These are phyloP conservation scores for Struthidea cinerea DNA, from an alignment of 2,113 vertebrate genomes.

Conservation along the genomic window DNA sequence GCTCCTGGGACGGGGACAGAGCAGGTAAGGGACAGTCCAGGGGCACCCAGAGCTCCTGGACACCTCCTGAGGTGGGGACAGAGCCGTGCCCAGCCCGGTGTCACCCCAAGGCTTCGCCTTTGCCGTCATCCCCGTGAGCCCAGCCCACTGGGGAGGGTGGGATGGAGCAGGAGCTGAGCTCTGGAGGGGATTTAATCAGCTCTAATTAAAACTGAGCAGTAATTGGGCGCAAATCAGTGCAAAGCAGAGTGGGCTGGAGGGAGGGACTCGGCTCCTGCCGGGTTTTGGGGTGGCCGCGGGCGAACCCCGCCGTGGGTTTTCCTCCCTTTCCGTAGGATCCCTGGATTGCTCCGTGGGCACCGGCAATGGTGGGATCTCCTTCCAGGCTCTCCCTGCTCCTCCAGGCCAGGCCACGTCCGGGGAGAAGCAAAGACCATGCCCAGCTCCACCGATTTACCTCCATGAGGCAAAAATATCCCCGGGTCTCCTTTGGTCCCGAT, in stretches of 20 bases:
- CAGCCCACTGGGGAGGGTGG: rapidly evolving
- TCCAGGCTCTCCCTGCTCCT: background rate
- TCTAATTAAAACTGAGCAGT: rapidly evolving
- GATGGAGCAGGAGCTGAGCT: background rate
- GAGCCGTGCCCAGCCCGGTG: rapidly evolving
- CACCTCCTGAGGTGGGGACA: background rate
- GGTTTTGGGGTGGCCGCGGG: rapidly evolving
- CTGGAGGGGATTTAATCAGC: background rate
- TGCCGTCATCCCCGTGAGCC: background rate
- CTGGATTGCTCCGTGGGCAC: rapidly evolving
- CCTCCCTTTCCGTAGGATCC: background rate
- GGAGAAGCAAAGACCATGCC: background rate
- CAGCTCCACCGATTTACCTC: background rate
- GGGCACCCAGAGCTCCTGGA: rapidly evolving
- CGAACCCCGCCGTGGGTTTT: rapidly evolving
- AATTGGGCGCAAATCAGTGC: rapidly evolving
- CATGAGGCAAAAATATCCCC: background rate
- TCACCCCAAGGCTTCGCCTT: background rate
- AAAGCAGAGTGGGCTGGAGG: background rate
- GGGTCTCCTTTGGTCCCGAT: background rate
- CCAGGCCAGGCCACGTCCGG: background rate
- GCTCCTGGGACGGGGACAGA: background rate
- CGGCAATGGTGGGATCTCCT: background rate
- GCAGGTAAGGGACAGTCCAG: background rate
- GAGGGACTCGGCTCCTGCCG: background rate